Evolutionary conservation across 1,140 invertebrate genomes (phyloP).

Genomic region (Aporrectodea caliginosa): DNA sequence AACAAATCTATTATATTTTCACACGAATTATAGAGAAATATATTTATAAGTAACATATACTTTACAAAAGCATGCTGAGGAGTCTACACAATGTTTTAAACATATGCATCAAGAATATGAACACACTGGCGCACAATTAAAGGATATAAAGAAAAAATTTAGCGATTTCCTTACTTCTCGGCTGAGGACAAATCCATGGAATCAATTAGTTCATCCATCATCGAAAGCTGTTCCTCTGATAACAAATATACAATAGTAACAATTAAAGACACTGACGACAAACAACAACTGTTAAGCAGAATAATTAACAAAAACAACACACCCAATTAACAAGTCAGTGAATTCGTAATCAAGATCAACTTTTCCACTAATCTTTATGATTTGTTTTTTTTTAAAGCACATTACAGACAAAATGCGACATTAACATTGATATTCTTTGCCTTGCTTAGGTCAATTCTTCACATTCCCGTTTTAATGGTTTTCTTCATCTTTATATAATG

Average conservation of each 20-base stretch:
- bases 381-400: background rate
- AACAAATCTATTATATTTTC: too few species aligned
- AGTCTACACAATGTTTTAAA: too few species aligned
- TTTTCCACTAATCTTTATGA: background rate
- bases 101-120: too few species aligned
- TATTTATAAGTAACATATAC: too few species aligned
- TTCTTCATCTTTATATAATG: background rate
- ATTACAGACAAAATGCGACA: background rate
- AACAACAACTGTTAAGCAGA: too few species aligned
- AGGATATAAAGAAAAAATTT: too few species aligned
- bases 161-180: constrained; percentile 45
- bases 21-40: too few species aligned
- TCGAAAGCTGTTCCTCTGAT: constrained; percentile 52
- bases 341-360: background rate
- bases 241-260: too few species aligned
- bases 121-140: too few species aligned
- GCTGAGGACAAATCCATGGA: constrained; percentile 53
- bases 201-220: constrained; percentile 56
- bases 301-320: constrained; percentile 19
- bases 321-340: background rate
- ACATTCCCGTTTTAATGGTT: background rate
- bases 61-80: too few species aligned
- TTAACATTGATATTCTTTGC: background rate
- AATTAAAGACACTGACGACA: too few species aligned
- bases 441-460: background rate